These are phyloP conservation scores for Salmo trutta DNA, from an alignment of 2,797 vertebrate genomes.

Conservation along the genomic window DNA sequence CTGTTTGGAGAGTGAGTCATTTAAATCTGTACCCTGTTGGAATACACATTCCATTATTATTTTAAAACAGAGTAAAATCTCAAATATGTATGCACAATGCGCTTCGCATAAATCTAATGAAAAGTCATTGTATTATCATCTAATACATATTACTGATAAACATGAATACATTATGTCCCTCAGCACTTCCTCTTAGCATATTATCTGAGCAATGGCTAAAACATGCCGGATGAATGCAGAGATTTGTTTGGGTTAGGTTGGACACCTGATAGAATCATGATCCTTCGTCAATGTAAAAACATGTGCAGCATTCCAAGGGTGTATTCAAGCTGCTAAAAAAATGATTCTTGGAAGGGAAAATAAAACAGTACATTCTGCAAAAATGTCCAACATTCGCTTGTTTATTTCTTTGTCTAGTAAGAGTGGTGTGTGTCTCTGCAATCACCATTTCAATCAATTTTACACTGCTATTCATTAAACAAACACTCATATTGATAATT, in stretches of 20 bases:
- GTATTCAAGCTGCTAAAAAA: not conserved
- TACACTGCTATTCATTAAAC: not conserved
- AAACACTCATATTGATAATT: not conserved
- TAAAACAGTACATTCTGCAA: not conserved
- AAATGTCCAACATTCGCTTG: not conserved
- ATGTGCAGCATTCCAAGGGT: not conserved
- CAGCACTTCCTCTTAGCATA: not conserved
- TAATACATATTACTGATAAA: conserved; percentile 15
- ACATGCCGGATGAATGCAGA: not conserved
- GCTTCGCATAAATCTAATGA: conserved; percentile 30
- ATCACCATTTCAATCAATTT: not conserved
- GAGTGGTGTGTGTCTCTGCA: not conserved
- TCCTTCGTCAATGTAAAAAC: not conserved
- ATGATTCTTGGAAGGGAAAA: not conserved
- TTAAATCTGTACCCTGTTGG: conserved; percentile 55
- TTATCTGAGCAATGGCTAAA: not conserved
- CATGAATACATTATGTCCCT: not conserved
- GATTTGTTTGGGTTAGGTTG: not conserved
- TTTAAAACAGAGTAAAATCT: conserved; percentile 51
- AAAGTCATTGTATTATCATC: conserved; percentile 29
- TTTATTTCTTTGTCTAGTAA: not conserved
- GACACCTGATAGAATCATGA: not conserved
- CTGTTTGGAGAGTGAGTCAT: conserved; percentile 59
- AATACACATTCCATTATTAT: conserved; percentile 62
- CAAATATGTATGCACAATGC: conserved; percentile 31